Evolutionary conservation across 2,797 vertebrate genomes (phyloP), one percentile per base, ranked within the genome.

Genomic region (Pipistrellus kuhlii): DNA sequence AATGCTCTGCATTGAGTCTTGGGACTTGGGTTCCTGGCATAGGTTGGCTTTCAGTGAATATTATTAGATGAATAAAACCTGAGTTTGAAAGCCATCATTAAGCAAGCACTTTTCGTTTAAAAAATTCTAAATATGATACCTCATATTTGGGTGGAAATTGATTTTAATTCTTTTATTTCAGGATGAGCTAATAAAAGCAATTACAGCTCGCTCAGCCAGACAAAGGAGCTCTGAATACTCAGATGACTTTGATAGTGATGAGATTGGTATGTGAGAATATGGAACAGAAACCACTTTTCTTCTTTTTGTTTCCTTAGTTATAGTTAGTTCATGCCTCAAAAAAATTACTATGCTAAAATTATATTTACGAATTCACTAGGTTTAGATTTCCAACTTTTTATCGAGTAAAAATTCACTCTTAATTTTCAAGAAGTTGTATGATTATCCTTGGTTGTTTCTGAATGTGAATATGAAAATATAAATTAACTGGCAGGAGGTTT

Each of bases 161-260:
- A 86, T 59, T 93, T 92, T 53, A 94, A 32, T 95, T 53, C 76
- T 96, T 17, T 96, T 64, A 0, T 98, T 98, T 96, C 93, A 99
- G 99, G 98, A 99, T 97, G 99, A 99, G 94, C 98, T 99, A 53
- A 98, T 98, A 96, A 98, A 98, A 97, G 98, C 98, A 81, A 96
- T 99, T 69, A 98, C 98, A 96, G 98, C 98, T 97, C 97, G 98
- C 73, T 97, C 98, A 44, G 98, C 96, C 90, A 98, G 96, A 96
- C 96, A 98, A 8, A 98, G 98, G 76, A 96, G 93, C 73, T 97
- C 96, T 75, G 98, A 98, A 4, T 99, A 99, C 94, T 98, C 98
- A 3, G 98, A 99, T 2, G 98, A 99, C 95, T 99, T 99, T 96
- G 98, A 99, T 97, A 99, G 62, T 97, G 98, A 98, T 12, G 98